These are phyloP conservation scores for Yoshiicerus persimilis DNA, from an alignment of 1,140 invertebrate genomes.

Conservation along the genomic window DNA sequence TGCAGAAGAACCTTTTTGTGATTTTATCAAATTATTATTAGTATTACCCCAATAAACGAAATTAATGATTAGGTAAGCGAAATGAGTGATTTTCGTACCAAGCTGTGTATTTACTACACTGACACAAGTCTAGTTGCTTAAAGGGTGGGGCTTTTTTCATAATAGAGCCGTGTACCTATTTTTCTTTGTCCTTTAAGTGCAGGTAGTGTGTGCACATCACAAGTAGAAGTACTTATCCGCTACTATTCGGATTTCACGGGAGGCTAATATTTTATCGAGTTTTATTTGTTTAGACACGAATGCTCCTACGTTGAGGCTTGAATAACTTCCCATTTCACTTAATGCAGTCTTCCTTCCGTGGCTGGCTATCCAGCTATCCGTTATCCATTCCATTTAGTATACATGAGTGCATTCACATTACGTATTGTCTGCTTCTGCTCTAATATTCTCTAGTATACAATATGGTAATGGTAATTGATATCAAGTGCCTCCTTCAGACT, in stretches of 20 bases:
- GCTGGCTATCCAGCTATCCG: not conserved
- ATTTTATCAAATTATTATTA: too few species aligned
- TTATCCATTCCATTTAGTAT: not conserved
- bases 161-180: not conserved
- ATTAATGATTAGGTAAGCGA: not conserved
- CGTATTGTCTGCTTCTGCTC: not conserved
- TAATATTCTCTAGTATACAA: not conserved
- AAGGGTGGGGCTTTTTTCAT: not conserved
- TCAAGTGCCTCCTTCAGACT: not conserved
- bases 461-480: not conserved
- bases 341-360: not conserved
- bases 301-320: not conserved
- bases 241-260: not conserved
- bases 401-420: not conserved
- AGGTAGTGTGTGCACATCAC: not conserved
- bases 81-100: not conserved
- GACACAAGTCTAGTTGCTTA: not conserved
- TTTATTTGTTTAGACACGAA: constrained; percentile 1
- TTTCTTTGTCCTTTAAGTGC: not conserved
- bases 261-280: not conserved
- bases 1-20: not conserved
- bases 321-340: not conserved
- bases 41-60: not conserved
- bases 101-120: not conserved
- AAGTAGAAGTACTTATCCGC: not conserved